Conservation (phyloP, 2,888 invertebrate genomes). For the Drosophila trichaetosa region DNA sequence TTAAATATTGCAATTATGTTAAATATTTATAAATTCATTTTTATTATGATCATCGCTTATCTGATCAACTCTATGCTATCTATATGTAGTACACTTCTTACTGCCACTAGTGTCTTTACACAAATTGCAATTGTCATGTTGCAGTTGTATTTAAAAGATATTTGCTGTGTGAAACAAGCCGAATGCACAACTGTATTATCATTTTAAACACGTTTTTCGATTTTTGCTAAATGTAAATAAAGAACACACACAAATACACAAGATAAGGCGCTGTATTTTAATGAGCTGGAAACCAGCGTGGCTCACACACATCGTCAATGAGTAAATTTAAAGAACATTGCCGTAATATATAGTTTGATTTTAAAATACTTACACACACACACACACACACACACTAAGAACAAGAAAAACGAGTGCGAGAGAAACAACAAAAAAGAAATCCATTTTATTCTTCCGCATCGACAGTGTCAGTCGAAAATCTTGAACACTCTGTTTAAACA, state of each 20-base stretch:
- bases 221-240: constrained; percentile 48
- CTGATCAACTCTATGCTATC: not conserved
- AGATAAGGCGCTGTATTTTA: constrained; percentile 39
- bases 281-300: constrained; percentile 55
- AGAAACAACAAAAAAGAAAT: constrained; percentile 29
- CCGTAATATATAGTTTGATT: constrained; percentile 60
- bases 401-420: constrained; percentile 21
- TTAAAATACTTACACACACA: constrained; percentile 40
- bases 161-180: constrained; percentile 57
- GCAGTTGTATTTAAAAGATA: constrained; percentile 20
- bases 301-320: constrained; percentile 49
- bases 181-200: constrained; percentile 44
- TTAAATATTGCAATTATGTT: not conserved
- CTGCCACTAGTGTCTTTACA: not conserved
- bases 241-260: constrained; percentile 17
- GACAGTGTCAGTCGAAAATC: constrained; percentile 33
- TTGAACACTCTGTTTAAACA: constrained; percentile 66
- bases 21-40: not conserved
- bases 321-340: constrained; percentile 72
- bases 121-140: not conserved
- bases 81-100: not conserved
- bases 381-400: constrained; percentile 4
- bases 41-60: not conserved
- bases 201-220: constrained; percentile 73
- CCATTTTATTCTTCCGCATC: constrained; percentile 70